Evolutionary conservation across 2,797 vertebrate species (phyloP), one percentile per base, ranked within the genome.

Genomic region (Mus spretus): DNA sequence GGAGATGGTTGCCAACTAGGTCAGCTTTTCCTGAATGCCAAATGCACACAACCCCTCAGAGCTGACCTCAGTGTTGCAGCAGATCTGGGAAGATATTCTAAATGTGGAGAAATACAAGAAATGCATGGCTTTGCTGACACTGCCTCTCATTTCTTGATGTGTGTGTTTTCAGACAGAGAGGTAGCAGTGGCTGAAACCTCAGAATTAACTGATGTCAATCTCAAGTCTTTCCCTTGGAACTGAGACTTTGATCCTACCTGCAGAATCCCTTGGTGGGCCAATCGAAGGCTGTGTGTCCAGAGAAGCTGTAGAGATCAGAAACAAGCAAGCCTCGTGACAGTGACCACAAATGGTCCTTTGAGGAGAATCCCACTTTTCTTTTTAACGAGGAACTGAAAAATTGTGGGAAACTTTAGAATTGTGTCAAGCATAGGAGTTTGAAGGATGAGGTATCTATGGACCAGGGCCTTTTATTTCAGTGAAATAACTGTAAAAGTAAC

Each of bases 291-390:
- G 15, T 47, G 40, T 65, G 44, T 37, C 61, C 77, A 55, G 15
- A 47, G 50, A 72, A 55, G 13, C 70, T 37, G 17, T 59, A 59
- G 50, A 81, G 50, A 70, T 63, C 44, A 53, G 57, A 90, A 77
- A 50, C 37, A 81, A 89, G 28, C 15, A 87, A 40, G 20, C 40
- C 40, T 61, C 37, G 10, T 20, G 80, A 28, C 31, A 34, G 3
- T 70, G 37, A 87, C 37, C 50, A 70, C n/a, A 87, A 53, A 34
- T 28, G 34, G 17, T 47, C 37, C 28, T 47, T 82, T 87, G 20
- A 92, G 61, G 53, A 65, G 20, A 80, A 83, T 59, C 12, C 14
- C 31, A 93, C n/a, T 80, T 95, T 84, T 89, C 3, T 75, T 34
- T 50, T 87, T 77, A 34, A 67, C 4, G 13, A 74, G 19, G 24